A percentile compares a stretch with the other conserved stretches of the same genome.
Evolutionary conservation across 2,888 invertebrate genomes (phyloP).

Genomic region (Bhutanitis thaidina): DNA sequence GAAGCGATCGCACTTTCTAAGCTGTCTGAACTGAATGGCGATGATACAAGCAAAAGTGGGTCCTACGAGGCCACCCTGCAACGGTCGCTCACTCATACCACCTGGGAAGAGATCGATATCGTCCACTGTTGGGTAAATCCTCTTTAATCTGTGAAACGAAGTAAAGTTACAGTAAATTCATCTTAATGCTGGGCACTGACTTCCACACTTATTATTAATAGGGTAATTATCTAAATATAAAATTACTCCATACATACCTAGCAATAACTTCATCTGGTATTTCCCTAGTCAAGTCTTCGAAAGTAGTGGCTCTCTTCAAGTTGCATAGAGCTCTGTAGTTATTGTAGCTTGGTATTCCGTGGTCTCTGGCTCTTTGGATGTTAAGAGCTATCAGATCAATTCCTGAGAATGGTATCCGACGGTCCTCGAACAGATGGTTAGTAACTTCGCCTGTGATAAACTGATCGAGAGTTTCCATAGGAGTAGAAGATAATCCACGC

Average conservation of each 20-base stretch:
- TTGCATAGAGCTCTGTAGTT: constrained; percentile 95
- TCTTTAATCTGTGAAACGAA: constrained; percentile 79
- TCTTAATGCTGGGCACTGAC: too few species aligned
- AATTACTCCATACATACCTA: constrained; percentile 43
- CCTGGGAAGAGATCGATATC: constrained; percentile 98
- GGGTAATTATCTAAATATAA: too few species aligned
- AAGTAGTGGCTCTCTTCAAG: constrained; percentile 89
- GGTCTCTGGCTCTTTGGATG: constrained; percentile 92
- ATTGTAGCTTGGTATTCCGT: constrained; percentile 93
- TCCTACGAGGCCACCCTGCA: constrained; percentile 95
- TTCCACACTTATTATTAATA: too few species aligned
- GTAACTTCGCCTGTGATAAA: constrained; percentile 97
- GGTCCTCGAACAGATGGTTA: constrained; percentile 95
- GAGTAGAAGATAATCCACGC: constrained; percentile 91
- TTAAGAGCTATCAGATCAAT: constrained; percentile 95
- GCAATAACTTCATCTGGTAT: constrained; percentile 91
- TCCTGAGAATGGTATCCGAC: constrained; percentile 93
- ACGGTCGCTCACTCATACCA: constrained; percentile 92
- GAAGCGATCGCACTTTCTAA: constrained; percentile 95
- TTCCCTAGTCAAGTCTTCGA: constrained; percentile 93
- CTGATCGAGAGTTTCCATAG: constrained; percentile 96
- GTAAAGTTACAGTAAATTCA: too few species aligned
- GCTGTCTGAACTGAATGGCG: constrained; percentile 94
- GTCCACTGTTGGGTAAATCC: constrained; percentile 93
- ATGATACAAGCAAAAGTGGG: constrained; percentile 97